These are phyloP conservation scores for Vanessa atalanta DNA, from an alignment of 1,140 invertebrate genomes.

Conservation along the genomic window DNA sequence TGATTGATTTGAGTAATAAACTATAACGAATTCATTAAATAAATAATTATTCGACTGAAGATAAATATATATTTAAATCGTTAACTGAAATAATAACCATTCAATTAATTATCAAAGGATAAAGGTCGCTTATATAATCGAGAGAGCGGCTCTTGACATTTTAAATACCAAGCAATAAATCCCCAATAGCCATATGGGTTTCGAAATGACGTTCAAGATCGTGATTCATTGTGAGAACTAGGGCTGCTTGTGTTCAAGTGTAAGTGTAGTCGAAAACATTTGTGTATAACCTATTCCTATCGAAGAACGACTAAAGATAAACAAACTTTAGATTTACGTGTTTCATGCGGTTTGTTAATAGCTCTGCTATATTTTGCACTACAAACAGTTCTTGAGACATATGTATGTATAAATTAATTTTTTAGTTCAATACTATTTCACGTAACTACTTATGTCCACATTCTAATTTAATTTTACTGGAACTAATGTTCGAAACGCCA, in stretches of 20 bases:
- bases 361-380: too few species aligned
- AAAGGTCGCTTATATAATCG: conserved; percentile 22
- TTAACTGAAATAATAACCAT: conserved; percentile 6
- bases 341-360: too few species aligned
- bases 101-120: conserved; percentile 17
- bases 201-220: conserved; percentile 25
- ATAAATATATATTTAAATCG: conserved; percentile 5
- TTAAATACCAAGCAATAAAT: conserved; percentile 31
- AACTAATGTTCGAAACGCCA: too few species aligned
- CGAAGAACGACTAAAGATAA: too few species aligned
- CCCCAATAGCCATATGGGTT: conserved; percentile 29
- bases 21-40: not conserved
- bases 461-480: too few species aligned
- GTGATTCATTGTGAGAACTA: conserved; percentile 28
- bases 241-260: conserved; percentile 2
- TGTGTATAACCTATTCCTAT: not conserved
- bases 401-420: too few species aligned
- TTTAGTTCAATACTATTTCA: too few species aligned
- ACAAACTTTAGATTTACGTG: too few species aligned
- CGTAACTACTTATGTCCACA: too few species aligned
- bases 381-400: too few species aligned
- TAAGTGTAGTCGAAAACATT: not conserved
- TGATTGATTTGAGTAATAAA: not conserved
- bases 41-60: not conserved
- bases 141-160: conserved; percentile 25